These are phyloP conservation scores for Galago senegalensis DNA, from an alignment of 2,797 vertebrate genomes.

Conservation along the genomic window DNA sequence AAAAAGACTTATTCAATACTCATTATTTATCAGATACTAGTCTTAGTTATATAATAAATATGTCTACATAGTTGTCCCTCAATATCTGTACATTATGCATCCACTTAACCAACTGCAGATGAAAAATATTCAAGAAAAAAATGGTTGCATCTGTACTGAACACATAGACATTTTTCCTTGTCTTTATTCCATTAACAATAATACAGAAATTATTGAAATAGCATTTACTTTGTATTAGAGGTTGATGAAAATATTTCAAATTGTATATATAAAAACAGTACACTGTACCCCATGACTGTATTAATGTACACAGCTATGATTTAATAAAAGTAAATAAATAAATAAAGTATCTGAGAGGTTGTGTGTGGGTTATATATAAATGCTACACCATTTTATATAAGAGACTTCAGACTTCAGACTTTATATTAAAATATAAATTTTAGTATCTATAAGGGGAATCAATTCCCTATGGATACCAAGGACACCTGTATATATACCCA, in stretches of 20 bases:
- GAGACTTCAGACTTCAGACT: neutral
- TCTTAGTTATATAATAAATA: neutral
- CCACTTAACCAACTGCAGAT: neutral
- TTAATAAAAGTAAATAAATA: too few species aligned
- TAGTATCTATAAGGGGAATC: neutral
- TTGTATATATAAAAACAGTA: too few species aligned
- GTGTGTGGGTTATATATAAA: neutral
- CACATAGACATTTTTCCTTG: neutral
- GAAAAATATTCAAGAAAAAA: neutral
- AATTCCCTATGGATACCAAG: neutral
- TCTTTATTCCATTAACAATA: neutral
- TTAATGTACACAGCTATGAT: too few species aligned
- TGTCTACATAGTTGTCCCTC: neutral
- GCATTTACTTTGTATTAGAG: neutral
- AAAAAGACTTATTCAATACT: constrained; percentile 7
- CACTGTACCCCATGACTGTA: too few species aligned
- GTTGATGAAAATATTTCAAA: too few species aligned
- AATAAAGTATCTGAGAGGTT: neutral
- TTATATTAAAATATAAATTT: neutral
- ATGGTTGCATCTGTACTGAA: neutral
- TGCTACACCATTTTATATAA: neutral
- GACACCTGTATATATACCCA: neutral
- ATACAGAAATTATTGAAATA: neutral
- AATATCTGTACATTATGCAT: neutral
- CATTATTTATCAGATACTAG: neutral